Evolutionary conservation across 1,140 invertebrate genomes (phyloP).

Genomic region (Drosophila truncata): DNA sequence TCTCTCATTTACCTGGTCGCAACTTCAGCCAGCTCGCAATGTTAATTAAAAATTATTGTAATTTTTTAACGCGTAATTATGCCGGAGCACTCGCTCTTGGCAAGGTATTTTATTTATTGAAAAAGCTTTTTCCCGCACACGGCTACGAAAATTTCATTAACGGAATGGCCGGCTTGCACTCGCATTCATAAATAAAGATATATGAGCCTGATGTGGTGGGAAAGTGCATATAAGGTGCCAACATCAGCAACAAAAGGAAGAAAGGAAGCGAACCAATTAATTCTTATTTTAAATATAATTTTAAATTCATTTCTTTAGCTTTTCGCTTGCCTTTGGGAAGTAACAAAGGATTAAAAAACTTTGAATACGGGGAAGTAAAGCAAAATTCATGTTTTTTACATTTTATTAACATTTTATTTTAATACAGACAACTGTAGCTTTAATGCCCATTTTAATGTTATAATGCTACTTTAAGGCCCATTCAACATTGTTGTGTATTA

Average conservation of each 20-base stretch:
- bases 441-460: background rate
- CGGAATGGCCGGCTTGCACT: conserved; percentile 27
- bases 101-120: conserved; percentile 59
- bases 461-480: no score
- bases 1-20: conserved; percentile 44
- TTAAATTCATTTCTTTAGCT: conserved; percentile 7
- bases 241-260: background rate
- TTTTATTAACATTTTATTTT: background rate
- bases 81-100: conserved; percentile 51
- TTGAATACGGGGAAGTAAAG: background rate
- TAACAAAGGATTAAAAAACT: no score
- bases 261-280: background rate
- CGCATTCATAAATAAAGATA: conserved; percentile 25
- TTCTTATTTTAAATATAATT: conserved; percentile 8
- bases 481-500: background rate
- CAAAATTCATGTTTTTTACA: background rate
- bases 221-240: conserved; percentile 21
- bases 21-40: conserved; percentile 39
- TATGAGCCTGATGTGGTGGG: conserved; percentile 13
- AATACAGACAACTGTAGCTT: no score
- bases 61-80: conserved; percentile 73
- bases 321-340: no score
- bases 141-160: conserved; percentile 58
- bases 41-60: conserved; percentile 84
- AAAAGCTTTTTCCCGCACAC: conserved; percentile 44